Evolutionary conservation across 2,113 vertebrate species (phyloP).

Genomic region (Gobius niger): DNA sequence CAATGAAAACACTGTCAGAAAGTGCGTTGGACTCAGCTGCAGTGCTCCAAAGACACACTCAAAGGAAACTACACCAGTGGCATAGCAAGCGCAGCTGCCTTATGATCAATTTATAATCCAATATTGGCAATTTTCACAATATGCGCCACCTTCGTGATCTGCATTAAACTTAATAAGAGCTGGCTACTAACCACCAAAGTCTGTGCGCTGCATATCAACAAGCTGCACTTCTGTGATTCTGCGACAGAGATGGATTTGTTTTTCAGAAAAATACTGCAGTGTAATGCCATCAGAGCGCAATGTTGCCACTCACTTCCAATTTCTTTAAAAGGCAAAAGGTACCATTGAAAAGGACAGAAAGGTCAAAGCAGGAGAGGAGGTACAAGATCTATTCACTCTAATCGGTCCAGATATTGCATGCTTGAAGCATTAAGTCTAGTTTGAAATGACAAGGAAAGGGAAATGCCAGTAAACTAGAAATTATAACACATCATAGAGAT

Average conservation of each 20-base stretch:
- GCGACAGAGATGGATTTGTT: conserved; percentile 1
- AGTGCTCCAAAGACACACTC: neutral
- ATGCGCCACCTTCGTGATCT: conserved; percentile 5
- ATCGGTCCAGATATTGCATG: neutral
- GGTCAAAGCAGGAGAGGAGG: conserved; percentile 21
- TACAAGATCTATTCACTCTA: neutral
- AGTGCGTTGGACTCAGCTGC: neutral
- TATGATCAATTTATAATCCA: conserved; percentile 9
- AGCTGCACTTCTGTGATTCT: neutral
- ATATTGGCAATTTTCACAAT: conserved; percentile 11
- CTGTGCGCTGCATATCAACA: conserved; percentile 22
- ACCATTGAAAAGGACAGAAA: neutral
- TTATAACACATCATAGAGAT: conserved; percentile 5
- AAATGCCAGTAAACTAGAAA: conserved; percentile 38
- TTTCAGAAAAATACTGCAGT: neutral
- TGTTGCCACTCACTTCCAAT: neutral
- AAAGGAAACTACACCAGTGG: neutral
- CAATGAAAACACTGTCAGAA: neutral
- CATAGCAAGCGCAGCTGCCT: neutral
- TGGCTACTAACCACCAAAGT: neutral
- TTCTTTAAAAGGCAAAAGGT: neutral
- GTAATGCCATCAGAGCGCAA: neutral
- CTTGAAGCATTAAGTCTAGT: conserved; percentile 40
- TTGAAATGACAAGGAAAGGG: conserved; percentile 47
- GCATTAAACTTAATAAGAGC: conserved; percentile 6